Percentiles rank a stretch among this genome's conserved stretches.
phyloP scores from a whole-genome alignment of 1,140 invertebrate species.

The Sarcophaga peregrina region DNA sequence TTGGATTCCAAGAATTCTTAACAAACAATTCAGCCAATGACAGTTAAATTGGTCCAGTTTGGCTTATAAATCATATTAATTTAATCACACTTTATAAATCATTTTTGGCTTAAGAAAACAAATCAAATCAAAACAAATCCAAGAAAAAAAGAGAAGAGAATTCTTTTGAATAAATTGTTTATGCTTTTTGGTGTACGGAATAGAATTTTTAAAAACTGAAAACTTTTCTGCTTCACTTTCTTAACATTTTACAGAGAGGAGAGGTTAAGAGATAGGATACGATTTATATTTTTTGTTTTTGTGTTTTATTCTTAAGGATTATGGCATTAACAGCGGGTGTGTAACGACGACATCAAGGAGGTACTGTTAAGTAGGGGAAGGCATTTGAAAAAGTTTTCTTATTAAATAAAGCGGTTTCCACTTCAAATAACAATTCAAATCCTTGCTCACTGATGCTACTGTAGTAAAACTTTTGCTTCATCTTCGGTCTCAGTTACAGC shows the following conservation, averaged over 20 bases:
- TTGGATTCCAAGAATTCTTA: not conserved
- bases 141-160: too few relatives aligned
- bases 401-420: conserved; percentile 42
- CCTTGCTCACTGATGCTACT: not conserved
- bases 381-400: conserved; percentile 34
- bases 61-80: conserved; percentile 25
- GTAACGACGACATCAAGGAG: not conserved
- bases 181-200: too few relatives aligned
- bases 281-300: too few relatives aligned
- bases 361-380: not conserved
- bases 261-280: too few relatives aligned
- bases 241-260: too few relatives aligned
- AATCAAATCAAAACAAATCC: not conserved
- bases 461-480: not conserved
- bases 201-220: too few relatives aligned
- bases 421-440: conserved; percentile 37
- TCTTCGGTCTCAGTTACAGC: not conserved
- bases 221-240: too few relatives aligned
- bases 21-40: not conserved
- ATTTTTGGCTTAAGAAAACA: not conserved
- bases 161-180: too few relatives aligned
- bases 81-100: conserved; percentile 25
- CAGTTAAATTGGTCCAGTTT: not conserved
- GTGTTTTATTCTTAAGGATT: not conserved
- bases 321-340: not conserved